A percentile compares a stretch with the other conserved stretches of the same genome.
Evolutionary conservation across 2,888 invertebrate genomes (phyloP).

Genomic region (Antitype chi): DNA sequence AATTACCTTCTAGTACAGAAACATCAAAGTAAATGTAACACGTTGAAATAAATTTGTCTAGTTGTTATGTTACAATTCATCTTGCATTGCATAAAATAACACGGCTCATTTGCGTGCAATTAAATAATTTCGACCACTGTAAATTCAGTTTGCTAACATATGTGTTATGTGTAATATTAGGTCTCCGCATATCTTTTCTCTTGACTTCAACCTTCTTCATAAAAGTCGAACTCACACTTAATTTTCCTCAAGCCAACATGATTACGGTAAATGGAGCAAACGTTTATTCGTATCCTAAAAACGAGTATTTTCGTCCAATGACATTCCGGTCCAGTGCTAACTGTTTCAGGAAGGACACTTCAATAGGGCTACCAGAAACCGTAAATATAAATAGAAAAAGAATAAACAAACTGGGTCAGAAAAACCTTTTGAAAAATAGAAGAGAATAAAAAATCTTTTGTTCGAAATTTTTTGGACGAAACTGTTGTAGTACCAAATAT

Average conservation of each 20-base stretch:
- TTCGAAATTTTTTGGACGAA: neutral
- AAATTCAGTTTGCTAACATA: neutral
- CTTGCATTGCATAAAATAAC: neutral
- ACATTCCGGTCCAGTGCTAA: slow-evolving; percentile 62
- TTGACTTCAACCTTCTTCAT: slow-evolving; percentile 32
- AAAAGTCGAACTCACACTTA: slow-evolving; percentile 61
- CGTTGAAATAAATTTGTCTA: neutral
- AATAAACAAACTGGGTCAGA: slow-evolving; percentile 15
- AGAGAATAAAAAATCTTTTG: neutral
- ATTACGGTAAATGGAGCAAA: slow-evolving; percentile 64
- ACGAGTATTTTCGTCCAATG: slow-evolving; percentile 60
- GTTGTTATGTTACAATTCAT: neutral
- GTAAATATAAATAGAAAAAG: neutral
- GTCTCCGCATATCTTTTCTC: neutral
- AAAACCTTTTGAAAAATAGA: slow-evolving; percentile 16
- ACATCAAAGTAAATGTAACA: neutral
- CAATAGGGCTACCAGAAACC: slow-evolving; percentile 49
- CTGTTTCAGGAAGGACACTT: slow-evolving; percentile 44
- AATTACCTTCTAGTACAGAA: neutral
- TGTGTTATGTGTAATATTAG: neutral
- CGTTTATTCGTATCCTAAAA: slow-evolving; percentile 68
- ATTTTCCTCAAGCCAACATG: slow-evolving; percentile 62
- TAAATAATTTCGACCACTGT: neutral
- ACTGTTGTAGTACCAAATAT: slow-evolving; percentile 2
- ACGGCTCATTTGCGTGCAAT: neutral